Evolutionary conservation across 2,113 vertebrate species (phyloP).

Genomic region (Ceyx cyanopectus): DNA sequence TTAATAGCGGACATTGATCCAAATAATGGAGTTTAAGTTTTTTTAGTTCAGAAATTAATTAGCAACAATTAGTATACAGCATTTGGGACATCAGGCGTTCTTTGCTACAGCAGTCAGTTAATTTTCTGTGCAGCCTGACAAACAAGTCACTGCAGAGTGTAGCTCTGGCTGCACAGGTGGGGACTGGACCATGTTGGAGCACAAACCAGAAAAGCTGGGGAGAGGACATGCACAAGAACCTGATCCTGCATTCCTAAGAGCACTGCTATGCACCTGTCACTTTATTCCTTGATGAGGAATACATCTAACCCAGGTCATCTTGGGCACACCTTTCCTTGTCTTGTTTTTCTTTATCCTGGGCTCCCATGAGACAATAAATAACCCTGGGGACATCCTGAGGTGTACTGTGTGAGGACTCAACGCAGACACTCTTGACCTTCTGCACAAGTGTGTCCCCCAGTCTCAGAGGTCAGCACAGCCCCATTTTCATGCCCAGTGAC

Average conservation of each 20-base stretch:
- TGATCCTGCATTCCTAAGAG: not conserved
- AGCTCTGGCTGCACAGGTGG: not conserved
- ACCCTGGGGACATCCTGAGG: not conserved
- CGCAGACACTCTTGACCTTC: not conserved
- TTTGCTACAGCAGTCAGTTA: not conserved
- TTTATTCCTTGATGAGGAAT: not conserved
- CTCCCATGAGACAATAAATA: not conserved
- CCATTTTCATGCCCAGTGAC: not conserved
- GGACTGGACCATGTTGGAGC: not conserved
- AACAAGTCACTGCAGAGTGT: not conserved
- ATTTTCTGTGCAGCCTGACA: not conserved
- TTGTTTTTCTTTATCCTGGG: not conserved
- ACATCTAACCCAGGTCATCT: not conserved
- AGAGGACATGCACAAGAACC: not conserved
- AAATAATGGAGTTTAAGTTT: not conserved
- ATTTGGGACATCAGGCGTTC: not conserved
- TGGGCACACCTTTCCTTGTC: not conserved
- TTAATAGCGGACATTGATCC: not conserved
- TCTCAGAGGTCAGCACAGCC: not conserved
- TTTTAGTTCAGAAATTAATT: slow-evolving; percentile 14
- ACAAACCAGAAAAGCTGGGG: not conserved
- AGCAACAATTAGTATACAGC: not conserved
- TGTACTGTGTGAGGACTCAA: not conserved
- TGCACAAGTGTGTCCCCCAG: not conserved
- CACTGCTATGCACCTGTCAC: rapidly evolving